Evolutionary conservation across 2,113 vertebrate species (phyloP).

Genomic region (Trichechus manatus): DNA sequence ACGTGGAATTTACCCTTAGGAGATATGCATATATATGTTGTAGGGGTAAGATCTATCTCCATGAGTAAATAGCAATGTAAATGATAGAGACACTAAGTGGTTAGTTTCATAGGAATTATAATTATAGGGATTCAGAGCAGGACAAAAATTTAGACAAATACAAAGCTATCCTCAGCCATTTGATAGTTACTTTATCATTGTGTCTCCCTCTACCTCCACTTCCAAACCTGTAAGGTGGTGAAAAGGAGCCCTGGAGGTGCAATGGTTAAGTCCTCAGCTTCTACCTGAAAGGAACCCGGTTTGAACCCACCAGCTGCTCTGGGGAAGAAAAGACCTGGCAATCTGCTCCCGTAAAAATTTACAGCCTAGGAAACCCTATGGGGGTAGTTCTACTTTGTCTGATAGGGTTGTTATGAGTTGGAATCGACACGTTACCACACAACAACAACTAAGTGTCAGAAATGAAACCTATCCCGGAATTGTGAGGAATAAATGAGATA

Average conservation of each 20-base stretch:
- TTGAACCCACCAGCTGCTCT: background rate
- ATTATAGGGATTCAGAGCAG: background rate
- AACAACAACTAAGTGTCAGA: background rate
- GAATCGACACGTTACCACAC: too few relatives aligned
- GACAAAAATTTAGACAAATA: background rate
- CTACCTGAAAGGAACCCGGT: background rate
- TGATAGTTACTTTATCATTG: background rate
- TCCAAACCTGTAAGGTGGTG: background rate
- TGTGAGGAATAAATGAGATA: background rate
- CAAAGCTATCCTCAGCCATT: background rate
- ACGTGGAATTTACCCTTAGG: background rate
- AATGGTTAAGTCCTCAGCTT: background rate
- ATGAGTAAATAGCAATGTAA: background rate
- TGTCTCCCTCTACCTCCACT: background rate
- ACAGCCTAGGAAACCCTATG: background rate
- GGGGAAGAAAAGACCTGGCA: background rate
- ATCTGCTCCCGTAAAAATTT: background rate
- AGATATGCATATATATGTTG: background rate
- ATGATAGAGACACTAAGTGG: background rate
- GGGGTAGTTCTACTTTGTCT: background rate
- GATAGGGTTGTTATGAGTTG: background rate
- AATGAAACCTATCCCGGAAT: background rate
- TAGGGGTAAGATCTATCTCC: background rate
- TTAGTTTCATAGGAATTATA: background rate
- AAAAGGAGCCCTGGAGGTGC: background rate